These are phyloP conservation scores for Smithornis capensis DNA, from an alignment of 2,113 vertebrate species.

Conservation along the genomic window DNA sequence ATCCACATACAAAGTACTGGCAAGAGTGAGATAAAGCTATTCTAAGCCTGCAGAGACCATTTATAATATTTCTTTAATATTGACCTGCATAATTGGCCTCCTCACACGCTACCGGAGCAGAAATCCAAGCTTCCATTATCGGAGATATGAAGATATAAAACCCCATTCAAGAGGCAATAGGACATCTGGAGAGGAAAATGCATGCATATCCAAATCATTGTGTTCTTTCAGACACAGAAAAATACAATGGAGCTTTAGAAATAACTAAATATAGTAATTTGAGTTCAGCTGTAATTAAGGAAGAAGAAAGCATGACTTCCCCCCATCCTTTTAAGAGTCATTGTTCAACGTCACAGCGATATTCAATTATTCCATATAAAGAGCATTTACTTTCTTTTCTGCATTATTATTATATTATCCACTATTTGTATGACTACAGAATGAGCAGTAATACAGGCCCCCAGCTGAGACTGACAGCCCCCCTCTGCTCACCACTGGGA, in stretches of 20 bases:
- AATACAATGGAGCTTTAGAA: constrained; percentile 64
- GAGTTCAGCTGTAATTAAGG: constrained; percentile 58
- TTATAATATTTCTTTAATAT: constrained; percentile 17
- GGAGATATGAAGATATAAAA: constrained; percentile 2
- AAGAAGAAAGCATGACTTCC: constrained; percentile 52
- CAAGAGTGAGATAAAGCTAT: neutral
- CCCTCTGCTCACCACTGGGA: constrained; percentile 34
- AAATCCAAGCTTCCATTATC: constrained; percentile 25
- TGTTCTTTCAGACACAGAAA: constrained; percentile 36
- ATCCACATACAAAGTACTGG: neutral
- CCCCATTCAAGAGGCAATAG: constrained; percentile 27
- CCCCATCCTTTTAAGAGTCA: constrained; percentile 42
- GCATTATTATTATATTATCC: constrained; percentile 64
- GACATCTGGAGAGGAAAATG: constrained; percentile 58
- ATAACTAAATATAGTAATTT: constrained; percentile 66
- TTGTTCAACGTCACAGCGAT: constrained; percentile 58
- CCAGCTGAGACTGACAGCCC: constrained; percentile 60
- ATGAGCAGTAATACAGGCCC: constrained; percentile 54
- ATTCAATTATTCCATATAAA: constrained; percentile 68
- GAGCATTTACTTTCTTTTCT: constrained; percentile 65
- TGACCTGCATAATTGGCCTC: constrained; percentile 2
- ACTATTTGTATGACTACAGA: constrained; percentile 62
- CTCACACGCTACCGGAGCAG: neutral
- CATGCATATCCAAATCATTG: constrained; percentile 31
- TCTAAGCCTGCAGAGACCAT: neutral